Evolutionary conservation across 2,888 invertebrate species (phyloP), one percentile per base, ranked within the genome.

Genomic region (Stictocephala bisonia): DNA sequence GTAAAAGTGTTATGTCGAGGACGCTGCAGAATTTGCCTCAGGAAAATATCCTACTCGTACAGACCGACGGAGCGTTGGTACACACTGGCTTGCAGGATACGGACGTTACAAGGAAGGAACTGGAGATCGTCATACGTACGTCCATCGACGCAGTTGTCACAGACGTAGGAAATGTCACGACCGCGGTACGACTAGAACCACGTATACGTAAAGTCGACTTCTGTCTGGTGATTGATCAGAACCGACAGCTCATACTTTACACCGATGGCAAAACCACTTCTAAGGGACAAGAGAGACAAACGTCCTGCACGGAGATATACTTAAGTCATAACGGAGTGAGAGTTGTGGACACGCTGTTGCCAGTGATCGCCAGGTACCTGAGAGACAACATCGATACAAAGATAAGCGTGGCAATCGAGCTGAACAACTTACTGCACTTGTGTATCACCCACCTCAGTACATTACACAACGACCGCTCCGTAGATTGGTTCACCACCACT

Each of bases 31-130:
- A 13, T 6, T 11, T 51, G 51, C 4, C 18, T 7, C 18, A 3
- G 6, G 4, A 15, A 18, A 18, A 15, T 24, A 51, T 51, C 4
- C 13, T 51, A 22, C 22, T 11, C 4, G 4, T 24, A 11, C 51
- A 51, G 51, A 51, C 51, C n/a, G 51, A 51, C 51, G 51, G 51
- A 6, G 51, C n/a, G 9, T 24, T 51, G 20, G 18, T 51, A 51
- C 51, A 6, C n/a, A n/a, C n/a, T n/a, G n/a, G n/a, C n/a, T n/a
- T n/a, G n/a, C n/a, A n/a, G n/a, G n/a, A n/a, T n/a, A n/a, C n/a
- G n/a, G n/a, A n/a, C n/a, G n/a, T n/a, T n/a, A n/a, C n/a, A n/a
- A n/a, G n/a, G n/a, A n/a, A n/a, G n/a, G n/a, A n/a, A n/a, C n/a
- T n/a, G n/a, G n/a, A n/a, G n/a, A n/a, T n/a, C n/a, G n/a, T n/a